phyloP scores from a whole-genome alignment of 1,140 invertebrate species.

The Ctenoplectra terminalis region DNA sequence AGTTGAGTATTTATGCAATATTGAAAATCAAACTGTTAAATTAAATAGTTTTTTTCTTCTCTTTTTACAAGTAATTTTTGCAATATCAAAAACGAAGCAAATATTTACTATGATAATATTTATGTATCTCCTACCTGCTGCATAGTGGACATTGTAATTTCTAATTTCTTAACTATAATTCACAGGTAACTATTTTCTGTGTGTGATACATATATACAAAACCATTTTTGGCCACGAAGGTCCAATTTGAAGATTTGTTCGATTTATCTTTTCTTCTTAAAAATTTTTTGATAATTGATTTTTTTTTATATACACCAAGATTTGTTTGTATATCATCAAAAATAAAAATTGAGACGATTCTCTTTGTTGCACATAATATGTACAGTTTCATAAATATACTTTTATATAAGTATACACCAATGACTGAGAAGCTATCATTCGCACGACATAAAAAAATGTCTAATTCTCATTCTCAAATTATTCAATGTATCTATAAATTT shows the following conservation, averaged over 20 bases:
- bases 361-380: slow-evolving; percentile 33
- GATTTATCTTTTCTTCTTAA: not conserved
- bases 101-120: slow-evolving; percentile 26
- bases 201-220: slow-evolving; percentile 33
- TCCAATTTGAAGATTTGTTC: slow-evolving; percentile 42
- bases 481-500: not conserved
- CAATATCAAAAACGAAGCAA: slow-evolving; percentile 38
- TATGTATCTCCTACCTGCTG: slow-evolving; percentile 17
- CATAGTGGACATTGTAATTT: slow-evolving; percentile 8
- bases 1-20: slow-evolving; percentile 28
- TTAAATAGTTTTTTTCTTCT: no score
- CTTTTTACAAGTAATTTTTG: slow-evolving; percentile 7
- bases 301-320: slow-evolving; percentile 38
- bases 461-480: not conserved
- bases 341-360: slow-evolving; percentile 28
- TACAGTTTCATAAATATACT: slow-evolving; percentile 28
- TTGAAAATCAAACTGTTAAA: not conserved
- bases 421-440: slow-evolving; percentile 46
- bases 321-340: slow-evolving; percentile 16
- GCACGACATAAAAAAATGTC: slow-evolving; percentile 8
- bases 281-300: slow-evolving; percentile 4
- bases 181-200: slow-evolving; percentile 28
- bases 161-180: slow-evolving; percentile 35
- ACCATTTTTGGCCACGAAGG: slow-evolving; percentile 14
- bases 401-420: slow-evolving; percentile 19